These are phyloP conservation scores for Stegophylla sp. DNA, from an alignment of 2,888 invertebrate species.

Conservation along the genomic window DNA sequence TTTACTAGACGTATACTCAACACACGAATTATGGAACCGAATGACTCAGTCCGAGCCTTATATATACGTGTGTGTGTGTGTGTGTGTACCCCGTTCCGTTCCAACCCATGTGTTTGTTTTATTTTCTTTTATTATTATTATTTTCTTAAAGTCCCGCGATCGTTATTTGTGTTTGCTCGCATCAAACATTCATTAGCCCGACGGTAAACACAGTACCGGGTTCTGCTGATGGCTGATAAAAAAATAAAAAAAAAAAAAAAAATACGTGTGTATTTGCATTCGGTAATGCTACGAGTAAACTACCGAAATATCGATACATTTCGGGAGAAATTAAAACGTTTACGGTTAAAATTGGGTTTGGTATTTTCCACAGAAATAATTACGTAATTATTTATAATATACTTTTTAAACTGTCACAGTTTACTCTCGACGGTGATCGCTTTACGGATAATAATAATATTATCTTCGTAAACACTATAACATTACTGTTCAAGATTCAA, in stretches of 20 bases:
- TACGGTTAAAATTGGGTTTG: background rate
- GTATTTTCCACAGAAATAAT: background rate
- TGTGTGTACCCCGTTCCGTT: no score
- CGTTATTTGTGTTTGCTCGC: slow-evolving; percentile 9
- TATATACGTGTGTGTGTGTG: background rate
- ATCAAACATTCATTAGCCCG: slow-evolving; percentile 5
- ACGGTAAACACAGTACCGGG: background rate
- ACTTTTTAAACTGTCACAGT: background rate
- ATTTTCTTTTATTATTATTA: background rate
- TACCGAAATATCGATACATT: background rate
- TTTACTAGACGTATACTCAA: background rate
- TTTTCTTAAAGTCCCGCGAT: background rate
- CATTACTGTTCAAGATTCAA: no score
- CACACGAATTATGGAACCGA: background rate
- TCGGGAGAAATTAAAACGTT: background rate
- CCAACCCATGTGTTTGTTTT: background rate
- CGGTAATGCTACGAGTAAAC: background rate
- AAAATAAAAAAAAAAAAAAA: no score
- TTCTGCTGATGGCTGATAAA: slow-evolving; percentile 21
- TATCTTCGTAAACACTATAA: no score
- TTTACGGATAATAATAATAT: no score
- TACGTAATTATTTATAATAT: background rate
- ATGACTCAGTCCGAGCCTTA: background rate
- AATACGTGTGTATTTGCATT: background rate
- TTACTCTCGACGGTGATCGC: background rate